Conservation (phyloP, 2,888 invertebrate genomes). For the Drosophila neonasuta region DNA sequence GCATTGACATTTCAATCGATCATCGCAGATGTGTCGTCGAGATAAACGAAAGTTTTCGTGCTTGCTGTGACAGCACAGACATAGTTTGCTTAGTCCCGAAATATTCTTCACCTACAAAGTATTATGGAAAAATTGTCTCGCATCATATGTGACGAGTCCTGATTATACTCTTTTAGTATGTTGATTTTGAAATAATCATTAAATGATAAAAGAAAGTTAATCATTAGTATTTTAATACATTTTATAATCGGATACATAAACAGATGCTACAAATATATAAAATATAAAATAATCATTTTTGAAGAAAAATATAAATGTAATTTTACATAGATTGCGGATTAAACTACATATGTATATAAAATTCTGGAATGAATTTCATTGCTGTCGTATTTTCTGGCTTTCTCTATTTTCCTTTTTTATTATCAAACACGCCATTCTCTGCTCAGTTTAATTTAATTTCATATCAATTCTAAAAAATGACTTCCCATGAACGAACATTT, state of each 20-base stretch:
- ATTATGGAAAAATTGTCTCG: too few relatives aligned
- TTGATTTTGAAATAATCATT: too few relatives aligned
- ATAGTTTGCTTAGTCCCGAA: background rate
- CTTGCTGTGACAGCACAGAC: slow-evolving; percentile 22
- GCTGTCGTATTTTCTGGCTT: background rate
- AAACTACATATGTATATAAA: too few relatives aligned
- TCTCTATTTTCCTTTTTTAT: slow-evolving; percentile 9
- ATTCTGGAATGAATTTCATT: background rate
- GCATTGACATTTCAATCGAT: slow-evolving; percentile 59
- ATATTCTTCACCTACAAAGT: background rate
- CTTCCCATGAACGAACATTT: slow-evolving; percentile 54
- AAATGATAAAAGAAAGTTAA: too few relatives aligned
- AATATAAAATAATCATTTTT: too few relatives aligned
- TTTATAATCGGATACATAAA: too few relatives aligned
- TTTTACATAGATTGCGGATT: too few relatives aligned
- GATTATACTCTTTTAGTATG: too few relatives aligned
- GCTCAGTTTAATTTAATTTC: slow-evolving; percentile 77
- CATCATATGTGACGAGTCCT: too few relatives aligned
- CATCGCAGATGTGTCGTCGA: slow-evolving; percentile 52
- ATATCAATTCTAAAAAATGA: slow-evolving; percentile 52
- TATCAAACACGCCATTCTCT: slow-evolving; percentile 57
- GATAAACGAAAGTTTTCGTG: slow-evolving; percentile 33
- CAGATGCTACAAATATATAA: too few relatives aligned
- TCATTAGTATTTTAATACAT: too few relatives aligned
- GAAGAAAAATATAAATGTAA: too few relatives aligned